These are phyloP conservation scores for Agrochola circellaris DNA, from an alignment of 2,888 invertebrate species.

Conservation along the genomic window DNA sequence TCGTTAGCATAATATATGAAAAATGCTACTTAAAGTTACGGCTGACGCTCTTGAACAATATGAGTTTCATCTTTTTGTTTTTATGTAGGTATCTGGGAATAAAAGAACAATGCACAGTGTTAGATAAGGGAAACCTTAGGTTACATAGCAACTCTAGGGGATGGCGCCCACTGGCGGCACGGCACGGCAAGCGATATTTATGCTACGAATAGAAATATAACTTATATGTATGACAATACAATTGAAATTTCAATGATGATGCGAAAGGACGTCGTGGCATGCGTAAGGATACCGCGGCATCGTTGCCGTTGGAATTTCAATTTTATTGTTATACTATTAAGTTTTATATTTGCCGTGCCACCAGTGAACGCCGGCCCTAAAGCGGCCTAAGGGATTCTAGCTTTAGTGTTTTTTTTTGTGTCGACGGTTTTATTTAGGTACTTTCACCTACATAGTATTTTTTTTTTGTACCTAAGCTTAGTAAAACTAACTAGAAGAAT, in stretches of 20 bases:
- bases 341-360: not conserved
- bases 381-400: slow-evolving; percentile 17
- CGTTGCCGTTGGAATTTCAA: not conserved
- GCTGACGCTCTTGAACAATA: slow-evolving; percentile 52
- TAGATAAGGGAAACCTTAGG: slow-evolving; percentile 19
- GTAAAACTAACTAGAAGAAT: not conserved
- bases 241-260: not conserved
- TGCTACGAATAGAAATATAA: not conserved
- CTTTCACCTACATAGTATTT: slow-evolving; percentile 10
- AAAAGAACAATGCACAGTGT: slow-evolving; percentile 42
- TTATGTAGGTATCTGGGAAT: slow-evolving; percentile 40
- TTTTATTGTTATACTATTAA: not conserved
- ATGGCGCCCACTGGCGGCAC: not conserved
- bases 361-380: not conserved
- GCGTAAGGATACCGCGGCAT: not conserved
- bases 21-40: slow-evolving; percentile 54
- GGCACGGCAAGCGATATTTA: not conserved
- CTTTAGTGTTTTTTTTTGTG: slow-evolving; percentile 29
- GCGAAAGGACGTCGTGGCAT: not conserved
- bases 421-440: slow-evolving; percentile 21
- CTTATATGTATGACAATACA: too few species aligned
- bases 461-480: not conserved
- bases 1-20: slow-evolving; percentile 59
- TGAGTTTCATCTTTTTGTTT: slow-evolving; percentile 53
- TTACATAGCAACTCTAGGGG: slow-evolving; percentile 5